phyloP scores from a whole-genome alignment of 1,140 invertebrate genomes.

The Branchinecta lindahli region DNA sequence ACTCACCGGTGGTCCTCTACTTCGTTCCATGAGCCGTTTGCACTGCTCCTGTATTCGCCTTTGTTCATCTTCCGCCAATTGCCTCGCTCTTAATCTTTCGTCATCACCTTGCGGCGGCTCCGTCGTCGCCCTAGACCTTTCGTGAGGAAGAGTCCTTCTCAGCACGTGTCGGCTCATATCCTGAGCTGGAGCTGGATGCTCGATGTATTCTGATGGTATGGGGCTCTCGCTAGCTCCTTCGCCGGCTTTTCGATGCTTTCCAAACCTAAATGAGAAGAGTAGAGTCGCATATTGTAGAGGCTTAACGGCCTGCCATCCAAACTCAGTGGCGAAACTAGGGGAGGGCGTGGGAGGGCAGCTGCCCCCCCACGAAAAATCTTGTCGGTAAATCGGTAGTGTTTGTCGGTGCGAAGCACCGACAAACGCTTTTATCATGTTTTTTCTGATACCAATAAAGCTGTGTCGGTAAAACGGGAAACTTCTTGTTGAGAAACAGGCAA shows the following conservation, averaged over 20 bases:
- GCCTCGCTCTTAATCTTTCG: constrained; percentile 3
- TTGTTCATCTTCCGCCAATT: constrained; percentile 29
- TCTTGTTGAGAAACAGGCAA: too few species aligned
- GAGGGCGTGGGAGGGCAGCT: too few species aligned
- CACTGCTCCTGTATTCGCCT: constrained; percentile 36
- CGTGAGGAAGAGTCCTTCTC: constrained; percentile 18
- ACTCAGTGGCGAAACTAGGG: too few species aligned
- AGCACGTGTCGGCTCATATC: constrained; percentile 26
- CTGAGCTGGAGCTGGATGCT: constrained; percentile 22
- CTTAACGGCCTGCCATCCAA: too few species aligned
- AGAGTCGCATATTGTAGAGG: too few species aligned
- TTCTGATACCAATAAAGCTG: too few species aligned
- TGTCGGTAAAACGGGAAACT: too few species aligned
- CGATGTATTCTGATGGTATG: constrained; percentile 25
- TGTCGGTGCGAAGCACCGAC: too few species aligned
- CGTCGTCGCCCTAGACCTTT: not conserved
- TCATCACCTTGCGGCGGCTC: not conserved
- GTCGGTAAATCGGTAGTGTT: too few species aligned
- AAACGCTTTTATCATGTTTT: too few species aligned
- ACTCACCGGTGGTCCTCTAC: not conserved
- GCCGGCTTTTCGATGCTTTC: constrained; percentile 54
- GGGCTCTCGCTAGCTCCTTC: constrained; percentile 32
- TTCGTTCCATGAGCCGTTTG: constrained; percentile 29
- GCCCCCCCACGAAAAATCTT: too few species aligned
- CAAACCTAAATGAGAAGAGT: constrained; percentile 38